Conservation (phyloP, 2,113 vertebrate species). For the Protomyctophum bolini region DNA sequence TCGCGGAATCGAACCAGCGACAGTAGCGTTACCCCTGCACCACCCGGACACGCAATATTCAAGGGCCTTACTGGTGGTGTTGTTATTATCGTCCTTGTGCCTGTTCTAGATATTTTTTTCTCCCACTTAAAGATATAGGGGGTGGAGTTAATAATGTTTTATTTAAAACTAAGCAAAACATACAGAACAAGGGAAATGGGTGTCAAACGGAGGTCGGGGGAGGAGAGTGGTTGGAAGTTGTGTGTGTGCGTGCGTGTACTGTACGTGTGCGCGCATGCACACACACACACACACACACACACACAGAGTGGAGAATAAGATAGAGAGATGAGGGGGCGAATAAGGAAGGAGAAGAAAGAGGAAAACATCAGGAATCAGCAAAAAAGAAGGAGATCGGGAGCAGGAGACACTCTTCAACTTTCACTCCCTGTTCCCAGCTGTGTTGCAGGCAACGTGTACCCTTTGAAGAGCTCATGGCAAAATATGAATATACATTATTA, state of each 20-base stretch:
- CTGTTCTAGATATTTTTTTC: no score
- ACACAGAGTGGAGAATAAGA: constrained; percentile 25
- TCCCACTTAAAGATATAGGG: no score
- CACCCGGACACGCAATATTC: no score
- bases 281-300: no score
- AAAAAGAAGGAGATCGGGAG: constrained; percentile 57
- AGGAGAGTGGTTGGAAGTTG: constrained; percentile 51
- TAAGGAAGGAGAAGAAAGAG: constrained; percentile 26
- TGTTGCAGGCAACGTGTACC: constrained; percentile 73
- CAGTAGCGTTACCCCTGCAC: no score
- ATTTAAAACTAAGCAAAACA: constrained; percentile 54
- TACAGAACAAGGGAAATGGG: constrained; percentile 23
- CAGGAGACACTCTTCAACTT: constrained; percentile 76
- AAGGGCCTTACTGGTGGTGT: no score
- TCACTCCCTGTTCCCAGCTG: constrained; percentile 74
- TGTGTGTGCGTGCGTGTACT: constrained; percentile 20
- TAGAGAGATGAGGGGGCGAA: constrained; percentile 32
- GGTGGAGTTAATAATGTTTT: neutral
- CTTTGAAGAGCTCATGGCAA: constrained; percentile 81
- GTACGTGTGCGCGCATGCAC: no score
- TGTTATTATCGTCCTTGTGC: no score
- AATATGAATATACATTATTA: constrained; percentile 56
- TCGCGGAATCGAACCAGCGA: no score
- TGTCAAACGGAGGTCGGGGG: constrained; percentile 48
- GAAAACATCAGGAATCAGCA: constrained; percentile 68